Percentiles rank a stretch among this genome's conserved stretches.
Evolutionary conservation across 2,888 invertebrate species (phyloP).

Genomic region (Eurytoma adleriae): DNA sequence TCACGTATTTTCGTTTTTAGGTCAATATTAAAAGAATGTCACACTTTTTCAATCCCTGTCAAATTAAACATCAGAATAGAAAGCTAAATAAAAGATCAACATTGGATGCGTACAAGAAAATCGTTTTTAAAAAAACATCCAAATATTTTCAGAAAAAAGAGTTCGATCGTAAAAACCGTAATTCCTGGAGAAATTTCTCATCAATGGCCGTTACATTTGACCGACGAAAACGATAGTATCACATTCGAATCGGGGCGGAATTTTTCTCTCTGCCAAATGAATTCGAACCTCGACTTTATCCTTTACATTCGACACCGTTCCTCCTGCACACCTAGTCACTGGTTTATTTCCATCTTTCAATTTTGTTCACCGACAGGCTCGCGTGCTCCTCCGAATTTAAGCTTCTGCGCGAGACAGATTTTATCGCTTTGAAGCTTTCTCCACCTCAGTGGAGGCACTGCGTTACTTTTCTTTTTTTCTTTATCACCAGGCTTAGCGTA

Average conservation of each 20-base stretch:
- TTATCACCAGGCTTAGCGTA: constrained; percentile 17
- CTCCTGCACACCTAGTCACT: neutral
- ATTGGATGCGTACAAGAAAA: no score
- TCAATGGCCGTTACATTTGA: constrained; percentile 7
- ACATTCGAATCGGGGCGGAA: constrained; percentile 8
- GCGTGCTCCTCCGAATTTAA: neutral
- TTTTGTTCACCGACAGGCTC: no score
- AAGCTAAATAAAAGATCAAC: no score
- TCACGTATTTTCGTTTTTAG: no score
- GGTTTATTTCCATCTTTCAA: neutral
- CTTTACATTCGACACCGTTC: neutral
- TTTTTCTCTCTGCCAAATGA: constrained; percentile 29
- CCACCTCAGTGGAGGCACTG: neutral
- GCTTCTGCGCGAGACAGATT: neutral
- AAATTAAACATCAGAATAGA: no score
- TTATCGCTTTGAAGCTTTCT: constrained; percentile 19
- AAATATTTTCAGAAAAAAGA: no score
- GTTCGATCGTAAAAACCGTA: no score
- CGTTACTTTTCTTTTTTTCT: constrained; percentile 14
- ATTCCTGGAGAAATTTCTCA: constrained; percentile 30
- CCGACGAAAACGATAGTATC: constrained; percentile 19
- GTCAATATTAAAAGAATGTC: no score
- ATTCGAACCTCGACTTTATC: constrained; percentile 7
- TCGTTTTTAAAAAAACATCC: no score
- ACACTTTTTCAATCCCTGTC: no score